Percentiles rank a stretch among this genome's conserved stretches.
phyloP scores from a whole-genome alignment of 2,888 invertebrate species.

The Acleris laterana region DNA sequence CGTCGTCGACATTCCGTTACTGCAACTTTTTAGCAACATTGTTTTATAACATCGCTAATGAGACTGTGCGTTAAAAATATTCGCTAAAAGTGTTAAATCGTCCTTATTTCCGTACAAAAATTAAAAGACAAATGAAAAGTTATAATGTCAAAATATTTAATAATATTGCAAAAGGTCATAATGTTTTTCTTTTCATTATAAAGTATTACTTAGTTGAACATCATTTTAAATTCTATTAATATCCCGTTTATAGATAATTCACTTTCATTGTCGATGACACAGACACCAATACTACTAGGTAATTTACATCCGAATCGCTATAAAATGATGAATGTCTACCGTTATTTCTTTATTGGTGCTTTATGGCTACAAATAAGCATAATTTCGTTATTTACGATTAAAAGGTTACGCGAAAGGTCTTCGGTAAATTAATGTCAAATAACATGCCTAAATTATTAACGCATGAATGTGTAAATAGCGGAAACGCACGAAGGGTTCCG shows the following conservation, averaged over 20 bases:
- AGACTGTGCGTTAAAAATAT: too few relatives aligned
- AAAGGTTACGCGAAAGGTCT: neutral
- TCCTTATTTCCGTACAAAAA: too few relatives aligned
- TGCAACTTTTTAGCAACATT: neutral
- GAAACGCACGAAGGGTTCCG: too few relatives aligned
- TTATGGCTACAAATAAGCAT: conserved; percentile 14
- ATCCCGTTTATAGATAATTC: neutral
- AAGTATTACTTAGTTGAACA: too few relatives aligned
- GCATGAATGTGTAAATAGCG: too few relatives aligned
- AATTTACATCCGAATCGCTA: conserved; percentile 13
- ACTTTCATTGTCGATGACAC: conserved; percentile 13
- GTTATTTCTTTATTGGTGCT: conserved; percentile 20
- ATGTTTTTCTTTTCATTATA: too few relatives aligned
- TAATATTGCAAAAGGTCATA: too few relatives aligned
- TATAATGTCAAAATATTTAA: too few relatives aligned
- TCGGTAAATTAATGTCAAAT: neutral
- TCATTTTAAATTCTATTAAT: neutral
- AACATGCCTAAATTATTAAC: neutral
- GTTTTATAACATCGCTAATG: neutral
- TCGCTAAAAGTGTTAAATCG: too few relatives aligned
- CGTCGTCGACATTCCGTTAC: conserved; percentile 44
- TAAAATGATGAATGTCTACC: conserved; percentile 15
- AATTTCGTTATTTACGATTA: conserved; percentile 2
- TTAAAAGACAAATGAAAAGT: too few relatives aligned
- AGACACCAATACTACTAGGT: conserved; percentile 1